A percentile compares a stretch with the other conserved stretches of the same genome.
These are phyloP conservation scores for Xestia xanthographa DNA, from an alignment of 2,888 invertebrate genomes.

Conservation along the genomic window DNA sequence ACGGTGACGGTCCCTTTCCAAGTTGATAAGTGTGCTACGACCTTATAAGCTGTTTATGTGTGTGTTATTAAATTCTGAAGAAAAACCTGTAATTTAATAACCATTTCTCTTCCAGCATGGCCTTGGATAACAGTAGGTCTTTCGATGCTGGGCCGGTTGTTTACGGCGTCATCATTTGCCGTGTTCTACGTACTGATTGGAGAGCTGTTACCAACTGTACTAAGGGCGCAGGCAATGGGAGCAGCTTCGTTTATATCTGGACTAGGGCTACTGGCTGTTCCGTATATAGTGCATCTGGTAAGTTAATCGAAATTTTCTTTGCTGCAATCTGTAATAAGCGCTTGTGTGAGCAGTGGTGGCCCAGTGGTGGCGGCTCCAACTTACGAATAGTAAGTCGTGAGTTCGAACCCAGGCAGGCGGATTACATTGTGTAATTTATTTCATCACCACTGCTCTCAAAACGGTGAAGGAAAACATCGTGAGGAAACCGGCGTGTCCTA, in stretches of 20 bases:
- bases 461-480: too few species aligned
- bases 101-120: constrained; percentile 81
- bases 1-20: too few species aligned
- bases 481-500: too few species aligned
- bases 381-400: too few species aligned
- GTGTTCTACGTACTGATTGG: constrained; percentile 93
- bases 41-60: background rate
- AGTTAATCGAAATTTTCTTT: constrained; percentile 58
- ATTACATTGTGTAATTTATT: too few species aligned
- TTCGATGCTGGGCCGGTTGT: constrained; percentile 92
- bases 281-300: constrained; percentile 92
- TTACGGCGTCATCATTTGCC: constrained; percentile 92
- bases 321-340: too few species aligned
- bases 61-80: background rate
- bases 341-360: too few species aligned
- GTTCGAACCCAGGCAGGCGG: too few species aligned
- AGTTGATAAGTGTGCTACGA: too few species aligned
- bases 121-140: constrained; percentile 92
- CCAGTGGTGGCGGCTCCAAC: too few species aligned
- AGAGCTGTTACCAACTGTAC: constrained; percentile 92
- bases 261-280: constrained; percentile 91
- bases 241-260: constrained; percentile 92
- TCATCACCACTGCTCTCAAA: too few species aligned
- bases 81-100: background rate
- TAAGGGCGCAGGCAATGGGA: constrained; percentile 92